Percentiles rank a stretch among this genome's conserved stretches.
Evolutionary conservation across 2,797 vertebrate genomes (phyloP).

Genomic region (Carcharodon carcharias): DNA sequence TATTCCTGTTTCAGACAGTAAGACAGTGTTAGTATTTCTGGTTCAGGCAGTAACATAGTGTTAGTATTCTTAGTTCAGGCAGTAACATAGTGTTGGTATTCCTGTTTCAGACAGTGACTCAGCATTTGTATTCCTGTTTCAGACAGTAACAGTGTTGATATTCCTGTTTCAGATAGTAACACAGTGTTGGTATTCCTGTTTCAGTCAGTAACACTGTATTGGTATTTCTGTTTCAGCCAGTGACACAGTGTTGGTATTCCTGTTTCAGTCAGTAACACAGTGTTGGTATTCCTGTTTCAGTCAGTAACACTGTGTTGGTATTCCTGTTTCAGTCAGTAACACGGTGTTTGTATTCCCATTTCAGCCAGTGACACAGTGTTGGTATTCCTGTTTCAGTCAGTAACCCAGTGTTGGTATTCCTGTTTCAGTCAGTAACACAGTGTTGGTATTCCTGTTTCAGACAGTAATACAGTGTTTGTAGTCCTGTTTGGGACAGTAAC

Average conservation of each 20-base stretch:
- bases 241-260: too few species aligned
- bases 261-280: not conserved
- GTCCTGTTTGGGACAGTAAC: not conserved
- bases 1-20: too few species aligned
- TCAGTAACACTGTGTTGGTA: too few species aligned
- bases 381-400: too few species aligned
- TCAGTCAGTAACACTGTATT: not conserved
- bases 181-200: not conserved
- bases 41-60: too few species aligned
- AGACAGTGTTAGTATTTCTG: too few species aligned
- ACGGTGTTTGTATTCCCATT: not conserved
- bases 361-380: not conserved
- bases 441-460: too few species aligned
- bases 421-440: too few species aligned
- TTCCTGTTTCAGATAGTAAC: not conserved
- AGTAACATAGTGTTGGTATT: not conserved
- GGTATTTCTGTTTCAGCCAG: too few species aligned
- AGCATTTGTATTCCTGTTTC: not conserved
- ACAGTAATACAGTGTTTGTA: not conserved
- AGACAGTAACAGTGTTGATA: not conserved
- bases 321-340: not conserved
- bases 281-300: too few species aligned
- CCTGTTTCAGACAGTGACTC: not conserved
- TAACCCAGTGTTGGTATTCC: too few species aligned
- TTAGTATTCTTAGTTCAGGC: too few species aligned